phyloP scores from a whole-genome alignment of 2,797 vertebrate genomes.

The Menidia menidia region DNA sequence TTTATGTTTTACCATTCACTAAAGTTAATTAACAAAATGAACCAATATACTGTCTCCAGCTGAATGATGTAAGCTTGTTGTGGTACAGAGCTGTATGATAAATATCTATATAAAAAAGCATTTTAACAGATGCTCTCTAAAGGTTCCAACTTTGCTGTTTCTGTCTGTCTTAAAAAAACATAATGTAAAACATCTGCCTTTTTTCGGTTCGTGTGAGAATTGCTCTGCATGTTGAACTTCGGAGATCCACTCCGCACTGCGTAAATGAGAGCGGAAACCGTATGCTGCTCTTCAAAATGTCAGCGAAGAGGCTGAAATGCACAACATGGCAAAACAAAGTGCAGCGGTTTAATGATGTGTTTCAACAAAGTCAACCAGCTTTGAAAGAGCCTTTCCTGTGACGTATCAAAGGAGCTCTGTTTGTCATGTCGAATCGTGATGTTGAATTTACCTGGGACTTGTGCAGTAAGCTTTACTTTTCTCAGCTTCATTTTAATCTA shows the following conservation, averaged over 20 bases:
- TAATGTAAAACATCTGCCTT: no score
- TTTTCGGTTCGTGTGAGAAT: no score
- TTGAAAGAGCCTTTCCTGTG: not conserved
- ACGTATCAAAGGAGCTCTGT: no score
- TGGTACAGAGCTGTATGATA: not conserved
- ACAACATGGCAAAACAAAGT: not conserved
- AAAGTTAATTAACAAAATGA: no score
- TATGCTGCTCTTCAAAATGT: not conserved
- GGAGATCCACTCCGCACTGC: not conserved
- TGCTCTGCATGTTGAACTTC: not conserved
- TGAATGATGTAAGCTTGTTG: no score
- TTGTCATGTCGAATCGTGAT: no score
- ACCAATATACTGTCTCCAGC: no score
- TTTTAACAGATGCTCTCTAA: not conserved
- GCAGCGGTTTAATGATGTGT: not conserved
- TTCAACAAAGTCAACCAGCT: not conserved
- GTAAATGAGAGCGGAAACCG: not conserved
- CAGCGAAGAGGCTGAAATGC: not conserved
- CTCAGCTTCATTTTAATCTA: not conserved
- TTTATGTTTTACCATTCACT: no score
- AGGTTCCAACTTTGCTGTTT: not conserved
- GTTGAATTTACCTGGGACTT: not conserved
- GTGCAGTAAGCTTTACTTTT: not conserved
- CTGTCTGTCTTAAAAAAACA: no score
- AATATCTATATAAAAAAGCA: not conserved